These are phyloP conservation scores for Scrobipalpa costella DNA, from an alignment of 2,888 invertebrate species.

Conservation along the genomic window DNA sequence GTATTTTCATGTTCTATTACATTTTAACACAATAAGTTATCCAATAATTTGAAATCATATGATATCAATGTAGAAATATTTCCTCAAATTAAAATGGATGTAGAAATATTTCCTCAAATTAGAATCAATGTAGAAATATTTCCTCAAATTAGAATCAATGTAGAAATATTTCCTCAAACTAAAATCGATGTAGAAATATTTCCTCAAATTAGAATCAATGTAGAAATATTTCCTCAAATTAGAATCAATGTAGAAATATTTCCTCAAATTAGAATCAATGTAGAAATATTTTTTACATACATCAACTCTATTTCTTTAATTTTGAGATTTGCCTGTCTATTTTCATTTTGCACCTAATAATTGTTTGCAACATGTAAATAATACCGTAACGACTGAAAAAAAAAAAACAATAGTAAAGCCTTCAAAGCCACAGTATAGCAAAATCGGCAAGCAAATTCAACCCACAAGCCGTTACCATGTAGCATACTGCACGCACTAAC, in stretches of 20 bases:
- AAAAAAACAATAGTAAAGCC: background rate
- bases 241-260: background rate
- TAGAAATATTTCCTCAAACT: too few relatives aligned
- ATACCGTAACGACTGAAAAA: too few relatives aligned
- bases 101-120: too few relatives aligned
- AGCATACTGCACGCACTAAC: conserved; percentile 53
- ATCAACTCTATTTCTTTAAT: background rate
- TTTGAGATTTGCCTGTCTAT: background rate
- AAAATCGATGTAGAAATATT: background rate
- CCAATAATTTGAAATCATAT: too few relatives aligned
- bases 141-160: too few relatives aligned
- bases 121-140: background rate
- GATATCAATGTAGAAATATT: background rate
- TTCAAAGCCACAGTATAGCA: background rate
- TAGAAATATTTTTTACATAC: background rate
- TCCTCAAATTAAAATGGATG: too few relatives aligned
- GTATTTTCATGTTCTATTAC: background rate
- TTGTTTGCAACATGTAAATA: too few relatives aligned
- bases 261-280: too few relatives aligned
- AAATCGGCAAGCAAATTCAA: background rate
- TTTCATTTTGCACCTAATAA: background rate
- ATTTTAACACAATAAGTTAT: too few relatives aligned
- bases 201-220: too few relatives aligned
- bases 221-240: background rate
- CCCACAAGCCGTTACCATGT: background rate